Conservation (phyloP, 2,113 vertebrate species). For the Psettodes erumei region DNA sequence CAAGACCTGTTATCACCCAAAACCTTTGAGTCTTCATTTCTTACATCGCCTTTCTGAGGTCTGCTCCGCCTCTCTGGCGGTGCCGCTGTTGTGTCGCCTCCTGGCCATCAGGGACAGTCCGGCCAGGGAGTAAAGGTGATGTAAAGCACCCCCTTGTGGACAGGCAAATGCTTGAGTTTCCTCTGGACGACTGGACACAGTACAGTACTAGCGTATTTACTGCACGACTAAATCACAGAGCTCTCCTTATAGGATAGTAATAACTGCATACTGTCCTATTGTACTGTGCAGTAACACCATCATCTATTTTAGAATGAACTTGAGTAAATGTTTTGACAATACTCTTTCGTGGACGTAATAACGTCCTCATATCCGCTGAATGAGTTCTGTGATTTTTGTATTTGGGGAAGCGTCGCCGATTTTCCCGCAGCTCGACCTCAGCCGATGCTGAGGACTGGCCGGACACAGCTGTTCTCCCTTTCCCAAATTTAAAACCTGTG, state of each 20-base stretch:
- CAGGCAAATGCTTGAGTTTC: slow-evolving; percentile 24
- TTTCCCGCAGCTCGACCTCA: background rate
- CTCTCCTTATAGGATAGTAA: background rate
- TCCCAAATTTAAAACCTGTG: background rate
- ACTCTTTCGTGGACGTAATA: background rate
- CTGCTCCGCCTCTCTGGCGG: slow-evolving; percentile 11
- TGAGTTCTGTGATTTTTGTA: background rate
- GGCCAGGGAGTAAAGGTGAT: slow-evolving; percentile 12
- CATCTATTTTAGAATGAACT: background rate
- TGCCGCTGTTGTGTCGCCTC: slow-evolving; percentile 38
- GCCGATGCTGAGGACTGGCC: background rate
- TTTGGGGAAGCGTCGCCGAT: background rate
- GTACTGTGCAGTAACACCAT: background rate
- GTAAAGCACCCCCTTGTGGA: slow-evolving; percentile 72
- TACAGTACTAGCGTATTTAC: background rate
- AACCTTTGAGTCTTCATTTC: slow-evolving; percentile 53
- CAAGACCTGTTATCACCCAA: slow-evolving; percentile 59
- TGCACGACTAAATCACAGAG: background rate
- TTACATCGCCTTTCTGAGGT: slow-evolving; percentile 47
- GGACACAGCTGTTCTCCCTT: background rate
- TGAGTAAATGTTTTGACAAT: too few relatives aligned
- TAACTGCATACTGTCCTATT: too few relatives aligned
- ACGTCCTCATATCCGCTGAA: background rate
- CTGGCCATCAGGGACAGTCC: slow-evolving; percentile 36
- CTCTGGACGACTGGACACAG: background rate